phyloP scores from a whole-genome alignment of 2,888 invertebrate genomes.

The Trachelus tabidus region DNA sequence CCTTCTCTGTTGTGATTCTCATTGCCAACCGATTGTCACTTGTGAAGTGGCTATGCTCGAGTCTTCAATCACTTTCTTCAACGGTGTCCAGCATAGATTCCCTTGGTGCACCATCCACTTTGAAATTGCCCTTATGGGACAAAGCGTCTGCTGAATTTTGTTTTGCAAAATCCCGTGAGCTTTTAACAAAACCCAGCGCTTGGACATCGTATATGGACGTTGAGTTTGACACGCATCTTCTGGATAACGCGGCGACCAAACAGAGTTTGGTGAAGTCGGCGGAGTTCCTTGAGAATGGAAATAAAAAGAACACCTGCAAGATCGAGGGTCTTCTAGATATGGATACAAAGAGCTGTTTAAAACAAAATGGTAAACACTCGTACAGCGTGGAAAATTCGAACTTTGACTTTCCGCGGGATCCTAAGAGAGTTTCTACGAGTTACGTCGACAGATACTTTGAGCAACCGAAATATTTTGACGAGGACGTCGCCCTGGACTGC shows the following conservation, averaged over 20 bases:
- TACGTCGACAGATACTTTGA: slow-evolving; percentile 63
- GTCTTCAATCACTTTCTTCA: slow-evolving; percentile 65
- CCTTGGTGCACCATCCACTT: slow-evolving; percentile 64
- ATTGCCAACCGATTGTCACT: neutral
- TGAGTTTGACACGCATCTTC: slow-evolving; percentile 53
- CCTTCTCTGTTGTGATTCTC: neutral
- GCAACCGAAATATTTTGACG: slow-evolving; percentile 56
- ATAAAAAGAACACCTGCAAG: neutral
- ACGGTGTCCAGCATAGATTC: slow-evolving; percentile 67
- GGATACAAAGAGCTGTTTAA: slow-evolving; percentile 15
- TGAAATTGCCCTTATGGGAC: slow-evolving; percentile 76
- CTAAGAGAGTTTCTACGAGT: slow-evolving; percentile 59
- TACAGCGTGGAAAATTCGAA: slow-evolving; percentile 43
- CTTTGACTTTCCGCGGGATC: slow-evolving; percentile 47
- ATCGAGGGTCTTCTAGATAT: neutral
- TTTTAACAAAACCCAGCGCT: slow-evolving; percentile 71
- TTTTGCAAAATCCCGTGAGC: slow-evolving; percentile 78
- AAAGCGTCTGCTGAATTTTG: slow-evolving; percentile 80
- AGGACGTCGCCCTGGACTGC: slow-evolving; percentile 40
- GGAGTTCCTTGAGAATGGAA: slow-evolving; percentile 56
- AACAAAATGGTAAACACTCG: slow-evolving; percentile 51
- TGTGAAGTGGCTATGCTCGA: slow-evolving; percentile 64
- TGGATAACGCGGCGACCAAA: slow-evolving; percentile 51
- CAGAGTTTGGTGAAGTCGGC: slow-evolving; percentile 57
- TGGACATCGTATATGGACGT: slow-evolving; percentile 62